Conservation (phyloP, 2,113 vertebrate genomes). For the Numenius arquata region DNA sequence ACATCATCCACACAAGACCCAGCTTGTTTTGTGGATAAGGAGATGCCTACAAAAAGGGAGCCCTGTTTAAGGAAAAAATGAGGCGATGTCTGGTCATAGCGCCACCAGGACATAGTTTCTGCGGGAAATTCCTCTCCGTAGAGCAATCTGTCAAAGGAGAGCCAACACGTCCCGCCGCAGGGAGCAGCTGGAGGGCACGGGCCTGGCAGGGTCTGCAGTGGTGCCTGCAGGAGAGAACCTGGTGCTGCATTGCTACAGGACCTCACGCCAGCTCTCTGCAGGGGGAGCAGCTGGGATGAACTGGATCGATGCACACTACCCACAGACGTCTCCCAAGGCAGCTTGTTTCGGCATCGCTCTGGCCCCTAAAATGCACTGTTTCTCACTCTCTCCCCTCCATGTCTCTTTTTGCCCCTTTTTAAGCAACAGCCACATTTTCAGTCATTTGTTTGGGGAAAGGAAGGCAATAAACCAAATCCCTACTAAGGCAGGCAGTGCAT, state of each 20-base stretch:
- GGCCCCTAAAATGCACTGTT: not conserved
- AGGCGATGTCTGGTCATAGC: not conserved
- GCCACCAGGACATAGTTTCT: not conserved
- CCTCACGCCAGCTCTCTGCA: not conserved
- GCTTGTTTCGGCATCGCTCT: not conserved
- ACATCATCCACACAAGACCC: not conserved
- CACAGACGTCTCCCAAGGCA: not conserved
- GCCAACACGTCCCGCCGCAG: not conserved
- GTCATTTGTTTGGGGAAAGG: not conserved
- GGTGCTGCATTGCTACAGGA: conserved; percentile 22
- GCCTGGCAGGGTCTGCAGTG: not conserved
- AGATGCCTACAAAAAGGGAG: not conserved
- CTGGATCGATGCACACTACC: not conserved
- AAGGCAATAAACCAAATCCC: not conserved
- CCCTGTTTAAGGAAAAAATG: not conserved
- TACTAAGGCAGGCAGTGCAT: not conserved
- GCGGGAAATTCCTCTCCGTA: not conserved
- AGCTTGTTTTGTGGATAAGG: not conserved
- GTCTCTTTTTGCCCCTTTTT: not conserved
- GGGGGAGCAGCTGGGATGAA: not conserved
- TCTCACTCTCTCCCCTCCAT: not conserved
- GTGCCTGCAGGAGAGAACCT: not conserved
- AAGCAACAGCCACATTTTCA: not conserved
- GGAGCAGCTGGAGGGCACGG: not conserved
- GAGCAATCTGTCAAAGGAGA: not conserved